A percentile compares a stretch with the other conserved stretches of the same genome.
Conservation (phyloP, 2,113 vertebrate genomes). For the Nymphicus hollandicus region DNA sequence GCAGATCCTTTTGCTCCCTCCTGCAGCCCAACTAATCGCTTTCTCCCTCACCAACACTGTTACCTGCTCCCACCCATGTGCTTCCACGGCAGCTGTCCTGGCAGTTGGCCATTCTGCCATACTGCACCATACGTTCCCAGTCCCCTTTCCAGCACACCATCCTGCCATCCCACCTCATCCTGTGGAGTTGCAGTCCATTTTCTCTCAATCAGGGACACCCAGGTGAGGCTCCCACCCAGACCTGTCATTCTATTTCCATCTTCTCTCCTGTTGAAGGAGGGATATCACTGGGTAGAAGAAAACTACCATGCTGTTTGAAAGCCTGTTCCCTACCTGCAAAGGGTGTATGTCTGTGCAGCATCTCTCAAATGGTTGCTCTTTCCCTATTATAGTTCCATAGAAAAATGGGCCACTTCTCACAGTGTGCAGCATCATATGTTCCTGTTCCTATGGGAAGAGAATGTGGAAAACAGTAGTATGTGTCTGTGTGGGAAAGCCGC, state of each 20-base stretch:
- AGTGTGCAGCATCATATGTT: neutral
- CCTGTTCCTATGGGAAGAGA: neutral
- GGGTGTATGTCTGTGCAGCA: no score
- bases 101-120: rapidly evolving
- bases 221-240: neutral
- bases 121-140: rapidly evolving
- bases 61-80: neutral
- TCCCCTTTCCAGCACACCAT: neutral
- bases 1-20: no score
- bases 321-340: neutral
- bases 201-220: neutral
- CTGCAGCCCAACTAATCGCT: no score
- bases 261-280: neutral
- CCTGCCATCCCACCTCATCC: neutral
- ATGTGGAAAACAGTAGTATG: neutral
- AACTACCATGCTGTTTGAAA: neutral
- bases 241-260: neutral
- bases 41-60: rapidly evolving
- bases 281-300: neutral
- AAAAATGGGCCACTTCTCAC: neutral
- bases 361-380: neutral
- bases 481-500: neutral
- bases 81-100: neutral
- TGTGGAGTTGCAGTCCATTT: neutral
- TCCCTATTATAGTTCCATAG: neutral